Base-by-base conservation (phyloP, 64 coral and sea anemone genomes). In the Pocillopora damicornis region DNA sequence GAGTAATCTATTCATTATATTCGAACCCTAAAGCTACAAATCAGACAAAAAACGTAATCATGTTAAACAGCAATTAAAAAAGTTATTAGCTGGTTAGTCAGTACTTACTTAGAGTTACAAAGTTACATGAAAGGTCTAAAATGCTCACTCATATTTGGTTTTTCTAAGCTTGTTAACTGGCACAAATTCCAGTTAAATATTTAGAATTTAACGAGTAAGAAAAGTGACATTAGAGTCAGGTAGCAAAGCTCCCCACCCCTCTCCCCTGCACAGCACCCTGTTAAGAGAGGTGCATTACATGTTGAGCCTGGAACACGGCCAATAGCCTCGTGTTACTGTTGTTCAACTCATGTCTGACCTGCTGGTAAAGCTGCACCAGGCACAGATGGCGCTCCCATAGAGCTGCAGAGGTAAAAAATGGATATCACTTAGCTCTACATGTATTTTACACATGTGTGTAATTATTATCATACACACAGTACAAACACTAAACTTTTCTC, bases 291-390 rank as follows among this genome's bases (percentile, higher is more conserved):
- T 87, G 87, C 90, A 97, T 97, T 97, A 97, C 94, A 97, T 97
- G 94, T 90, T 88, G 92, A 83, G 94, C 88, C 79, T 97, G 91
- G 75, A 97, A 93, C 94, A 93, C 88, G 87, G 94, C 94, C 88
- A 97, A 72, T 76, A 97, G 94, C 81, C 88, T 93, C 61, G 92
- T 76, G 92, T 93, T 97, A 91, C 94, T 97, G 45, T 69, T 80
- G 94, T 88, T 88, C 85, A 97, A 97, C 87, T 97, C 94, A 56
- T 90, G 91, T 87, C 94, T 92, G 91, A 97, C 94, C 94, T 97
- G 89, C 91, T 97, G 91, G 92, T 97, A 97, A 62, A 93, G 87
- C 84, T 89, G 88, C 88, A 88, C 88, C 18, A 91, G 62, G 59
- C 56, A 88, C 34, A 93, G 56, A 37, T 97, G 78, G 35, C 94